These are phyloP conservation scores for Drosophila kepulauana DNA, from an alignment of 1,140 invertebrate genomes.

Conservation along the genomic window DNA sequence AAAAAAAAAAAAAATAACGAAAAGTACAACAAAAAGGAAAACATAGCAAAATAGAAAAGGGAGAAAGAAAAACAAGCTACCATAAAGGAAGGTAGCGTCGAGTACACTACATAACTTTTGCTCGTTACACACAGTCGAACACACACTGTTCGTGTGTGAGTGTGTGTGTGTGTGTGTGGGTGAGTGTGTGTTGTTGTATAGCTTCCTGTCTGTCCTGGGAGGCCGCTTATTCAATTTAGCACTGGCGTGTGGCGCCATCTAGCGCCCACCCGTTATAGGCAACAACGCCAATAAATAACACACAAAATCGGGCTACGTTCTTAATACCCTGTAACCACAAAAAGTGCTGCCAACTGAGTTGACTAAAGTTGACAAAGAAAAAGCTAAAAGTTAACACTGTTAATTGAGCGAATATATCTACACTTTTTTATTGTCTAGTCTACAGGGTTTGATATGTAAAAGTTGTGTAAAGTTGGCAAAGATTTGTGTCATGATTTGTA, in stretches of 20 bases:
- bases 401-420: not conserved
- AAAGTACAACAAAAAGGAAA: conserved; percentile 40
- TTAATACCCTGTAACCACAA: conserved; percentile 16
- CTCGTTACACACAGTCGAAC: conserved; percentile 39
- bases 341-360: conserved; percentile 11
- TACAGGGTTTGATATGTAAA: no score
- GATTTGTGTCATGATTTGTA: no score
- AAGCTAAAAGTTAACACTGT: not conserved
- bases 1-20: no score
- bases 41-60: conserved; percentile 41
- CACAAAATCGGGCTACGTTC: conserved; percentile 1
- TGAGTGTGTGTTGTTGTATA: conserved; percentile 60
- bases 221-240: conserved; percentile 77
- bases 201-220: conserved; percentile 68
- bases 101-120: conserved; percentile 80
- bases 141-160: conserved; percentile 21
- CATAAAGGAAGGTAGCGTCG: conserved; percentile 70
- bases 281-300: conserved; percentile 42
- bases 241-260: conserved; percentile 79
- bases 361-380: not conserved
- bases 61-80: conserved; percentile 58
- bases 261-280: conserved; percentile 58
- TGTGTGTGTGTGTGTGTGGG: conserved; percentile 28
- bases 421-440: no score
- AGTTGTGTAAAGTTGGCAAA: no score